Percentiles rank a stretch among this genome's conserved stretches.
Conservation (phyloP, 2,888 invertebrate species). For the Agriopis marginaria region DNA sequence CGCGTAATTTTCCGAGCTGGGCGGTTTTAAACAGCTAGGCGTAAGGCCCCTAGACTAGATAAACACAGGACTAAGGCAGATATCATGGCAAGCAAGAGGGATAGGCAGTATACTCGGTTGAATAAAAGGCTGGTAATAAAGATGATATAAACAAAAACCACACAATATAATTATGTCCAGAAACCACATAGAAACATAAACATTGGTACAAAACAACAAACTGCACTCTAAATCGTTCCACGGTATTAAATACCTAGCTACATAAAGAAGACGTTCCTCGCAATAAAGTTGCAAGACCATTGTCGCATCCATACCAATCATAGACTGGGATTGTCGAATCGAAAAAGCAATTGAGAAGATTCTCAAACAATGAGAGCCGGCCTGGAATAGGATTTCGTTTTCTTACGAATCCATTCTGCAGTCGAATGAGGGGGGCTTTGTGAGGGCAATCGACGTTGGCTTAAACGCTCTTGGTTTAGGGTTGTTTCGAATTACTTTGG, state of each 20-base stretch:
- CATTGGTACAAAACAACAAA: neutral
- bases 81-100: too few species aligned
- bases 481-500: constrained; percentile 40
- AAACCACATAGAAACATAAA: neutral
- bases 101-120: too few species aligned
- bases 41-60: too few species aligned
- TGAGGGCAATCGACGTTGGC: constrained; percentile 77
- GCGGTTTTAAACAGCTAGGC: too few species aligned
- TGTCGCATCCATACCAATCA: constrained; percentile 51
- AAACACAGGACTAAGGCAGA: too few species aligned
- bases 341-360: constrained; percentile 75
- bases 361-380: constrained; percentile 73
- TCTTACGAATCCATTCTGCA: constrained; percentile 72
- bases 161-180: too few species aligned
- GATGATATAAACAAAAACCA: too few species aligned
- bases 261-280: constrained; percentile 9
- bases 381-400: constrained; percentile 76
- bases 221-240: neutral
- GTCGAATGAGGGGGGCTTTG: constrained; percentile 70
- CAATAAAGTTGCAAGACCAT: constrained; percentile 29
- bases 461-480: constrained; percentile 66
- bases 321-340: constrained; percentile 66
- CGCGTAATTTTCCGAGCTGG: too few species aligned
- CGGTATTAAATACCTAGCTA: constrained; percentile 2
- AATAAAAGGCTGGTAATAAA: too few species aligned